Evolutionary conservation across 1,140 invertebrate species (phyloP), one percentile per base, ranked within the genome.

Genomic region (Diorhabda sublineata): DNA sequence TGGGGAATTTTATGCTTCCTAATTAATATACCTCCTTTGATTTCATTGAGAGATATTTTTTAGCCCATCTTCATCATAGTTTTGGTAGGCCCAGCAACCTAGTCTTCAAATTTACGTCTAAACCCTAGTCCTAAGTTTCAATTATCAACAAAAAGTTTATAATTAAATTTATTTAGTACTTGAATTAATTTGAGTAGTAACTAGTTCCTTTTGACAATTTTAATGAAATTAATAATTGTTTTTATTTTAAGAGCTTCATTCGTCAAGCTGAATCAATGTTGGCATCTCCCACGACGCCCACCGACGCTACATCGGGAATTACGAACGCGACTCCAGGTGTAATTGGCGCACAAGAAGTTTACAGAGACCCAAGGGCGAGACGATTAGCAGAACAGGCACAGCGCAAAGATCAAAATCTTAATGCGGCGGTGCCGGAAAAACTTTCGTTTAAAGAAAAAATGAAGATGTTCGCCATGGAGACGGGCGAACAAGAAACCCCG

Each of bases 391-490:
- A 94, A 80, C 89, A 92, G 76, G 89, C 90, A 61, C 87, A 89
- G 73, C 86, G 90, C 69, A 85, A 89, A 69, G 86, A 87, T 73
- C 85, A 82, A 85, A 88, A 82, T 79, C 84, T 77, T 79, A 83
- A 67, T 82, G 85, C 66, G 84, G 88, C 91, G 5, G 89, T 94
- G 64, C 94, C 94, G 1, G 94, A 96, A 79, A 95, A 96, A 77
- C 83, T 97, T 6, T 92, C 91, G 64, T 97, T 97, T 79, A 94
- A 95, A 80, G 95, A 97, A 80, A 97, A 97, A 82, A 97, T 97
- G 94, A 95, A 96, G 82, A 96, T 97, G 93, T 97, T 97, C 84
- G 95, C 94, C 8, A 90, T 95, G 83, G 94, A 96, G 83, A 92
- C 92, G 2, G 94, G 94, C 42, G 93, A 96, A 81, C 86, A 89